Conservation (phyloP, 2,888 invertebrate species). For the Anarsia innoxiella region DNA sequence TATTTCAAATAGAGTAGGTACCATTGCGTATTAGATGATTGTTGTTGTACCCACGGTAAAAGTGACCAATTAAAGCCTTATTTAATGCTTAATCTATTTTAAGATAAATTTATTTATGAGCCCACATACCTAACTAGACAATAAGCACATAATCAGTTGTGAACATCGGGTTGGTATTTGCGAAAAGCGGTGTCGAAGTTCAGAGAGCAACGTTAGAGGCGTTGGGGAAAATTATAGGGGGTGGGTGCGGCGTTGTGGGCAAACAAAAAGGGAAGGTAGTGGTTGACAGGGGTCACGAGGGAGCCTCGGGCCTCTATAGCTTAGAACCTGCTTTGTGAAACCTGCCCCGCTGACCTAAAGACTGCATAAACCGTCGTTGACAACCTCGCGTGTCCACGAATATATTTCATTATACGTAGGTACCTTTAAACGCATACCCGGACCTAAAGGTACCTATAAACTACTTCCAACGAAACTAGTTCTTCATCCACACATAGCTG, state of each 20-base stretch:
- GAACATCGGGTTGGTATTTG: slow-evolving; percentile 15
- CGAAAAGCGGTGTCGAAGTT: slow-evolving; percentile 37
- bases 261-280: slow-evolving; percentile 38
- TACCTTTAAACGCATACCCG: background rate
- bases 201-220: slow-evolving; percentile 38
- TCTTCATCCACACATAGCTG: too few relatives aligned
- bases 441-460: background rate
- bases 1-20: too few relatives aligned
- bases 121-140: too few relatives aligned
- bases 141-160: slow-evolving; percentile 9
- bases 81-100: too few relatives aligned
- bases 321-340: slow-evolving; percentile 21
- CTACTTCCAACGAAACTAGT: too few relatives aligned
- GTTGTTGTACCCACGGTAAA: too few relatives aligned
- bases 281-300: slow-evolving; percentile 40
- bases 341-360: slow-evolving; percentile 32
- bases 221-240: slow-evolving; percentile 33
- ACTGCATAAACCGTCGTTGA: slow-evolving; percentile 36
- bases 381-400: slow-evolving; percentile 24
- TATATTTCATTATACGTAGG: slow-evolving; percentile 13
- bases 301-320: slow-evolving; percentile 28
- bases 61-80: too few relatives aligned
- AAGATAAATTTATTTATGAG: too few relatives aligned
- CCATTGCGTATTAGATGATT: too few relatives aligned
- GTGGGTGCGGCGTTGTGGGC: slow-evolving; percentile 31